phyloP scores from a whole-genome alignment of 2,888 invertebrate genomes.

The Teinopalpus imperialis region DNA sequence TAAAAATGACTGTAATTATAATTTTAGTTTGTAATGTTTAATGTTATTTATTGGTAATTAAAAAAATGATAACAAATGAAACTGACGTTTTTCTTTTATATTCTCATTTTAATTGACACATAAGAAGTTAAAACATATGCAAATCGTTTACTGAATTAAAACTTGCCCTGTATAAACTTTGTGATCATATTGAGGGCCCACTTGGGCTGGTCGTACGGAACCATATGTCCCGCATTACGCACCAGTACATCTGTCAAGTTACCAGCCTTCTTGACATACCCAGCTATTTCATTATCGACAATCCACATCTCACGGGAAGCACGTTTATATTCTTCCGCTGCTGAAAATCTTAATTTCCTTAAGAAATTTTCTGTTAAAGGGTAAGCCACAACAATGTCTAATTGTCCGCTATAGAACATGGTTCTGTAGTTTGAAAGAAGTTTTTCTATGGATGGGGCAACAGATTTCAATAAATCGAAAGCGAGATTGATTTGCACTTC shows the following conservation, averaged over 20 bases:
- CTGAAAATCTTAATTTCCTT: constrained; percentile 84
- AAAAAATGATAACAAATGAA: background rate
- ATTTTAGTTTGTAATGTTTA: constrained; percentile 13
- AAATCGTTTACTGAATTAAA: constrained; percentile 29
- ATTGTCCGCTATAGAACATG: constrained; percentile 85
- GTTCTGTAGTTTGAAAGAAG: constrained; percentile 76
- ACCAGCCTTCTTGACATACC: constrained; percentile 86
- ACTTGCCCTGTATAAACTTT: constrained; percentile 67
- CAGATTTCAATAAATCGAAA: constrained; percentile 82
- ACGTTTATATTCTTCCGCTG: constrained; percentile 81
- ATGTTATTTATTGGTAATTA: constrained; percentile 24
- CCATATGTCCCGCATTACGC: constrained; percentile 90
- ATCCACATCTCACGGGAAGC: constrained; percentile 85
- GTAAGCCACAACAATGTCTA: constrained; percentile 85
- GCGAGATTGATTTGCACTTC: constrained; percentile 75
- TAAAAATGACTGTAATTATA: constrained; percentile 18
- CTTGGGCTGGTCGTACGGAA: constrained; percentile 82
- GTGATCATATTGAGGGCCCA: constrained; percentile 81
- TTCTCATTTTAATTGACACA: no score
- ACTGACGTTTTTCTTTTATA: background rate
- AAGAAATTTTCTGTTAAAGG: constrained; percentile 85
- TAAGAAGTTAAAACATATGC: no score
- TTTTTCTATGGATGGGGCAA: constrained; percentile 66
- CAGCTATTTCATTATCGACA: constrained; percentile 85
- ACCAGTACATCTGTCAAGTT: constrained; percentile 88